These are phyloP conservation scores for Chirona hameri DNA, from an alignment of 2,888 invertebrate genomes.

Conservation along the genomic window DNA sequence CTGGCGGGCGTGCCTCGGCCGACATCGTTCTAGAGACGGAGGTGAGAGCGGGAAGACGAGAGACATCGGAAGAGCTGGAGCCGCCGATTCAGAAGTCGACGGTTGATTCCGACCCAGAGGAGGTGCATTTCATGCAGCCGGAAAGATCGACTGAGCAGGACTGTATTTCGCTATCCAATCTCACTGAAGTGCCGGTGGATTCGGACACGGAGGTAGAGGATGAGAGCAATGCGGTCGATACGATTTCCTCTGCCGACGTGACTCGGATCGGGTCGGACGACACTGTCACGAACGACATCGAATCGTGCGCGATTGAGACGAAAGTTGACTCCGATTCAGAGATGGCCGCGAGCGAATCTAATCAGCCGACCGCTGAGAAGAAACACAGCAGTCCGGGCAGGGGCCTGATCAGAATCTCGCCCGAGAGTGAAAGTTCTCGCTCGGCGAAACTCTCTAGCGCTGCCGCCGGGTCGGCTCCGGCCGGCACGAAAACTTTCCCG, in stretches of 20 bases:
- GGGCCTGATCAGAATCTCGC: neutral
- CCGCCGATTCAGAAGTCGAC: neutral
- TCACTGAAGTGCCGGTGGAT: neutral
- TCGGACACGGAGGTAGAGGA: neutral
- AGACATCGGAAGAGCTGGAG: neutral
- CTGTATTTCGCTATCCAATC: slow-evolving; percentile 14
- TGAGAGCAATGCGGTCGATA: no score
- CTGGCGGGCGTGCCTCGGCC: neutral
- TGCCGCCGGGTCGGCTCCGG: neutral
- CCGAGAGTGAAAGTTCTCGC: neutral
- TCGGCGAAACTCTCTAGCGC: neutral
- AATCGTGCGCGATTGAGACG: neutral
- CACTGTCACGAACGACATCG: neutral
- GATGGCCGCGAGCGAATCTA: neutral
- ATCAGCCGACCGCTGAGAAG: neutral
- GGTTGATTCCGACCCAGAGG: neutral
- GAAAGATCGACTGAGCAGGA: neutral
- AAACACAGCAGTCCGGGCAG: neutral
- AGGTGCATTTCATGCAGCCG: neutral
- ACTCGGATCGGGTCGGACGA: neutral
- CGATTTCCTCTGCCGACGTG: neutral
- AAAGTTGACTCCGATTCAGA: neutral
- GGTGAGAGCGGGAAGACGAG: neutral
- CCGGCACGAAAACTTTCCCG: neutral
- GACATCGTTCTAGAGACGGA: neutral